Evolutionary conservation across 2,888 invertebrate species (phyloP).

Genomic region (Tetragonula carbonaria): DNA sequence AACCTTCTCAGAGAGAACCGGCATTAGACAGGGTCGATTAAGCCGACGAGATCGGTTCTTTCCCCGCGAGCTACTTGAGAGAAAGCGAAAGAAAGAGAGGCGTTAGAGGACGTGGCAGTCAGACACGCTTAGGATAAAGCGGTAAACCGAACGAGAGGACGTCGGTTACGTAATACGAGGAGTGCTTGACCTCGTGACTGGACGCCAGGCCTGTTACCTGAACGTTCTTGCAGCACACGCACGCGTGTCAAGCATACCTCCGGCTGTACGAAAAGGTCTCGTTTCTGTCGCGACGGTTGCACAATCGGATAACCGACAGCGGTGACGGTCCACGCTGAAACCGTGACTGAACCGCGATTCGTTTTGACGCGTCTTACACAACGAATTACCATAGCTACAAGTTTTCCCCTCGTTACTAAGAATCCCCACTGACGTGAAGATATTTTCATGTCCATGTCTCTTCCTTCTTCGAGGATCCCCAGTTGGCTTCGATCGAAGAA

Average conservation of each 20-base stretch:
- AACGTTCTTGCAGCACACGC: conserved; percentile 32
- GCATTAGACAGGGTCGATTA: not conserved
- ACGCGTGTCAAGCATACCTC: not conserved
- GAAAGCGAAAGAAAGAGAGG: conserved; percentile 56
- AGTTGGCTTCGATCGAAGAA: too few species aligned
- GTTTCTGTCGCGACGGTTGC: conserved; percentile 29
- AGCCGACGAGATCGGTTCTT: not conserved
- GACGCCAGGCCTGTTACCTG: conserved; percentile 29
- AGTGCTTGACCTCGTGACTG: conserved; percentile 60
- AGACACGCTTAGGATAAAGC: conserved; percentile 29
- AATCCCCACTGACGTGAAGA: conserved; percentile 15
- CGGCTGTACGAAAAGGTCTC: not conserved
- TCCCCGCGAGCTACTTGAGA: not conserved
- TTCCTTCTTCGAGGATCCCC: too few species aligned
- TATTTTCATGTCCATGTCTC: conserved; percentile 15
- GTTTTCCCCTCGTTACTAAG: conserved; percentile 1
- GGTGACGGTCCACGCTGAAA: conserved; percentile 9
- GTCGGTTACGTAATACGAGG: conserved; percentile 57
- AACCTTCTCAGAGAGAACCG: not conserved
- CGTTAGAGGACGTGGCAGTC: not conserved
- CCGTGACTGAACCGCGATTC: conserved; percentile 12
- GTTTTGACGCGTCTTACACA: conserved; percentile 29
- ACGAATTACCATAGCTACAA: conserved; percentile 19
- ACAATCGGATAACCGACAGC: conserved; percentile 23
- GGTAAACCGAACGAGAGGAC: conserved; percentile 24